Evolutionary conservation across 2,888 invertebrate species (phyloP).

Genomic region (Drosophila meridionalis): DNA sequence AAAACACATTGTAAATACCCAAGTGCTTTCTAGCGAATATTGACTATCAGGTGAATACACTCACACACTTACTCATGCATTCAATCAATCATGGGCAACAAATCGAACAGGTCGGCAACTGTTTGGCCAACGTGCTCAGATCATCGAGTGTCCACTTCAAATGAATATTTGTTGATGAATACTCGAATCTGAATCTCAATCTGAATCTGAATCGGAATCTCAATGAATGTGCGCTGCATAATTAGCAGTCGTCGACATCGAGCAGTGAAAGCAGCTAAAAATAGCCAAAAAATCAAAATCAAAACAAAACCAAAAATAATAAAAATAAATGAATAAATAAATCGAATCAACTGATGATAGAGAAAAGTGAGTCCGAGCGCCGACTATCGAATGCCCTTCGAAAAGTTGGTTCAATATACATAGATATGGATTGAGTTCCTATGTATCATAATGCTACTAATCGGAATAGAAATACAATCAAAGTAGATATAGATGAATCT

Average conservation of each 20-base stretch:
- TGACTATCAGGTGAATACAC: constrained; percentile 14
- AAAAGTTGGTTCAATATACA: not conserved
- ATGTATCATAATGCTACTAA: too few relatives aligned
- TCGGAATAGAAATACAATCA: too few relatives aligned
- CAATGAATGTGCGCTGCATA: constrained; percentile 60
- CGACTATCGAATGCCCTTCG: not conserved
- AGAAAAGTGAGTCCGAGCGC: not conserved
- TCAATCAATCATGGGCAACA: constrained; percentile 5
- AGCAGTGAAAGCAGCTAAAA: constrained; percentile 68
- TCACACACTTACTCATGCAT: constrained; percentile 3
- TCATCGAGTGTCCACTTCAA: constrained; percentile 50
- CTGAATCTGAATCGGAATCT: constrained; percentile 25
- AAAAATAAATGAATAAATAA: constrained; percentile 1
- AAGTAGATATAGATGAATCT: too few relatives aligned
- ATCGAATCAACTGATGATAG: not conserved
- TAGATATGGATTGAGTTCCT: not conserved
- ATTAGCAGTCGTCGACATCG: constrained; percentile 63
- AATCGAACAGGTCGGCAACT: constrained; percentile 27
- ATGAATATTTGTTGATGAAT: constrained; percentile 60
- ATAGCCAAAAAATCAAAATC: constrained; percentile 28
- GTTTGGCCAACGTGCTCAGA: constrained; percentile 27
- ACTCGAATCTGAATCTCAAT: constrained; percentile 19
- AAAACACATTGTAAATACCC: not conserved
- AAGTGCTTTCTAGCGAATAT: not conserved
- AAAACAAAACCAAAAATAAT: constrained; percentile 10